These are phyloP conservation scores for Ostrea edulis DNA, from an alignment of 1,140 invertebrate genomes.

Conservation along the genomic window DNA sequence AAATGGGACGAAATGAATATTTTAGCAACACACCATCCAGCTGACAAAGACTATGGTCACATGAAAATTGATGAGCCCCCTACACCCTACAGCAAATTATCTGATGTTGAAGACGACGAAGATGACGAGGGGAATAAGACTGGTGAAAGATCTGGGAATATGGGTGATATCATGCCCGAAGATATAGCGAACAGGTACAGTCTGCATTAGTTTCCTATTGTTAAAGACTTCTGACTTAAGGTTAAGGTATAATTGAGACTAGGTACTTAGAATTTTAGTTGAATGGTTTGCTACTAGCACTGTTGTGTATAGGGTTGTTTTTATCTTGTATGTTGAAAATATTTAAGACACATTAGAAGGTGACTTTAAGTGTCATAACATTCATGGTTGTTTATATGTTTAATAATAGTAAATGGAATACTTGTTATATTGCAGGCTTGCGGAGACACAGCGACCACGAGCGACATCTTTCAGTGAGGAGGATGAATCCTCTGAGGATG, in stretches of 20 bases:
- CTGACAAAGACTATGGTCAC: slow-evolving; percentile 99
- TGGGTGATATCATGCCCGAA: slow-evolving; percentile 83
- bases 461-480: slow-evolving; percentile 15
- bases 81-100: slow-evolving; percentile 94
- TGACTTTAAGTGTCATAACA: too few relatives aligned
- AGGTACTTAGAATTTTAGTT: too few relatives aligned
- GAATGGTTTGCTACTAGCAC: too few relatives aligned
- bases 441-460: slow-evolving; percentile 38
- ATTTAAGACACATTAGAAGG: too few relatives aligned
- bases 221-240: too few relatives aligned
- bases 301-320: too few relatives aligned
- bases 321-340: too few relatives aligned
- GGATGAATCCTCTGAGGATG: slow-evolving; percentile 58
- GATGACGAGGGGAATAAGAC: slow-evolving; percentile 68
- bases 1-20: slow-evolving; percentile 99
- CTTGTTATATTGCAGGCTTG: not conserved
- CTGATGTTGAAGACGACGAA: slow-evolving; percentile 85
- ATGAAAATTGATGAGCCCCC: slow-evolving; percentile 98
- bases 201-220: not conserved
- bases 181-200: slow-evolving; percentile 84
- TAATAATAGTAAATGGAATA: too few relatives aligned
- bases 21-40: slow-evolving; percentile 96
- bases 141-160: slow-evolving; percentile 61
- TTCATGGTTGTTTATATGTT: too few relatives aligned
- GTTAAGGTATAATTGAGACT: too few relatives aligned